Evolutionary conservation across 2,113 vertebrate genomes (phyloP).

Genomic region (Pterocles gutturalis): DNA sequence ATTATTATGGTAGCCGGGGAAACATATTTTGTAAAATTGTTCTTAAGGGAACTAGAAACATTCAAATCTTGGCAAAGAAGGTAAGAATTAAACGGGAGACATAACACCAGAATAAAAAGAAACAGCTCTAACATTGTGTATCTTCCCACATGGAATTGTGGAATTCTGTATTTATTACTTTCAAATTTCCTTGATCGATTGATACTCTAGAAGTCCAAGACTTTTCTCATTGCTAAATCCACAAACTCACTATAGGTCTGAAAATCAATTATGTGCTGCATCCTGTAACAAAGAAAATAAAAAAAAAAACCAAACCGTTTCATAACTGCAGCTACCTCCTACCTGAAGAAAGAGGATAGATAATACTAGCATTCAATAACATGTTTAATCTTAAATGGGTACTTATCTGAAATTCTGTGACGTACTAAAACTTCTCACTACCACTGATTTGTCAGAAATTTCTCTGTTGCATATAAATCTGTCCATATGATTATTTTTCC

Average conservation of each 20-base stretch:
- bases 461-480: rapidly evolving
- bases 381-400: background rate
- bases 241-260: background rate
- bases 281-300: background rate
- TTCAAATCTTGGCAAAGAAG: background rate
- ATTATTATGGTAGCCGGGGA: background rate
- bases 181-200: background rate
- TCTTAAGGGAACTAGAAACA: background rate
- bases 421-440: background rate
- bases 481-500: background rate
- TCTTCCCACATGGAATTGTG: background rate
- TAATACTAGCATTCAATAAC: background rate
- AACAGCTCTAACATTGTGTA: background rate
- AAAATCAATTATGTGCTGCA: background rate
- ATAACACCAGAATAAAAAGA: background rate
- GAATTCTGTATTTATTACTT: background rate
- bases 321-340: background rate
- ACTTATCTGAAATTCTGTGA: background rate
- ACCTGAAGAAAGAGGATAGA: background rate
- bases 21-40: background rate
- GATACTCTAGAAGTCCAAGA: background rate
- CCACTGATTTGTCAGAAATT: background rate
- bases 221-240: background rate
- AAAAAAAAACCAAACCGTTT: background rate
- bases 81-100: background rate